Evolutionary conservation across 2,797 vertebrate species (phyloP).

Genomic region (Emys orbicularis): DNA sequence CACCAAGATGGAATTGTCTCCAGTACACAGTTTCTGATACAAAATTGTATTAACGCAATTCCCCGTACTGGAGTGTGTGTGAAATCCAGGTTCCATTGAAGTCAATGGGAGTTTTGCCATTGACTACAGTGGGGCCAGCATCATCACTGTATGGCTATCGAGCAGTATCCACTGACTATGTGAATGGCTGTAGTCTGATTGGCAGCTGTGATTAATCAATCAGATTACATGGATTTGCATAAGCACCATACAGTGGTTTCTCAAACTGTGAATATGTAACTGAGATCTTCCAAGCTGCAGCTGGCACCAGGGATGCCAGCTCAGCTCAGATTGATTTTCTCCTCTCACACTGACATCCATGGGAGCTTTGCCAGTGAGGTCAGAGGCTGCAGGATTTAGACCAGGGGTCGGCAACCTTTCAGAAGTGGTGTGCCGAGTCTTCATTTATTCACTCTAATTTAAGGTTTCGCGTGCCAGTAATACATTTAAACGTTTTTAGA

Average conservation of each 20-base stretch:
- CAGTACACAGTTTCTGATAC: background rate
- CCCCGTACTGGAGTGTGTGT: background rate
- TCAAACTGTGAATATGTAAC: background rate
- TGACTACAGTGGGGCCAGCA: background rate
- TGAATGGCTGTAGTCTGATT: background rate
- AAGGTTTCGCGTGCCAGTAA: too few relatives aligned
- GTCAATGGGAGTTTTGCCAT: background rate
- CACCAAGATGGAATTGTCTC: background rate
- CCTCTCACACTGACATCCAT: background rate
- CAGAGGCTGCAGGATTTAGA: background rate
- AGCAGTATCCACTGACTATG: background rate
- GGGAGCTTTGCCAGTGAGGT: background rate
- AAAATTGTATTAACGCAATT: background rate
- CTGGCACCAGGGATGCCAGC: background rate
- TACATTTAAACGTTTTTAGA: too few relatives aligned
- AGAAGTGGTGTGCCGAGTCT: too few relatives aligned
- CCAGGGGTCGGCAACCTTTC: too few relatives aligned
- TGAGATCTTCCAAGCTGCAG: background rate
- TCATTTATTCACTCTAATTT: too few relatives aligned
- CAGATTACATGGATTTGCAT: background rate
- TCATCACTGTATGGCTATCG: background rate
- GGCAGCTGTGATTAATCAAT: background rate
- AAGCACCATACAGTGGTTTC: background rate
- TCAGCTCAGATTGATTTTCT: background rate
- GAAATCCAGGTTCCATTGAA: background rate